Base-by-base conservation (phyloP, 2,888 invertebrate genomes). In the Tineola bisselliella region DNA sequence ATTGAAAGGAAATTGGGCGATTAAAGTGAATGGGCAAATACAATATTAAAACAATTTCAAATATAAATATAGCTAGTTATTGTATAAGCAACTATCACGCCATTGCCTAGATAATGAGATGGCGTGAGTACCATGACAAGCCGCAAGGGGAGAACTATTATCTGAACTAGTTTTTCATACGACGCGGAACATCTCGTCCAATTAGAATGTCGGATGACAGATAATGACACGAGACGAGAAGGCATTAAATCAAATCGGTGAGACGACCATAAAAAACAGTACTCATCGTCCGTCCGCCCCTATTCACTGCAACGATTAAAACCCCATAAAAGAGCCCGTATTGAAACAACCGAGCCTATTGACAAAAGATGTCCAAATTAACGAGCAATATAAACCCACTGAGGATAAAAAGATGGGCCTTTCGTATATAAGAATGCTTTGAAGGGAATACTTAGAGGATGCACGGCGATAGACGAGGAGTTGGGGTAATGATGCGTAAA, bases 401-500 rank as follows among this genome's bases (percentile, higher is more conserved):
- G 38, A n/a, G 48, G 48, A 48, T 48, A 48, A 48, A 48, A 48
- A 48, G 44, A 48, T 17, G 15, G 48, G 48, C 48, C 15, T 48
- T 48, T 15, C 8, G 17, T 15, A 48, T 48, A 48, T 48, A 48
- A 48, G 38, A 38, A 10, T 12, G 48, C 48, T 48, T 48, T 2
- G 17, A 17, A 48, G 10, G 44, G 44, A 44, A 44, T 13, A 44
- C 48, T 48, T 56, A 56, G 25, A 56, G 56, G 56, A 56, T 56
- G 56, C 56, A 56, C 56, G 56, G 18, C 56, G 30, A 56, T 56
- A 58, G 33, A 12, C 33, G 19, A 58, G 25, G 25, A 59, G 25
- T 25, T 59, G 72, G n/a, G 67, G 72, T 78, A 79, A 79, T 79
- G 77, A 73, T 66, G 70, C 68, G 76, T 74, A 69, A 77, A 75